Evolutionary conservation across 2,797 vertebrate species (phyloP).

Genomic region (Pangasius mekongensis): DNA sequence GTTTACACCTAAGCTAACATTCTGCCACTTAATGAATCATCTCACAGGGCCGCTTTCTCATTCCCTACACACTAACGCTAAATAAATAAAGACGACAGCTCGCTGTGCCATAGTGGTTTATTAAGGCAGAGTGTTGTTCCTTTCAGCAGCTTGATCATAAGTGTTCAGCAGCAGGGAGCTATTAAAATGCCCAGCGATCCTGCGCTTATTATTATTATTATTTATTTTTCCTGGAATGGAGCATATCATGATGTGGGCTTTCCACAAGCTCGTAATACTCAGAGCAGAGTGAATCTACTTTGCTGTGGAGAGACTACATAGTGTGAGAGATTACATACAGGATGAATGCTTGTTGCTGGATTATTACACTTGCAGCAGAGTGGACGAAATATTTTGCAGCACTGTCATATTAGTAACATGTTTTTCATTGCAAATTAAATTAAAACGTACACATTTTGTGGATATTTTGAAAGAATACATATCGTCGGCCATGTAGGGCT

Average conservation of each 20-base stretch:
- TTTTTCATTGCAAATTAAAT: not conserved
- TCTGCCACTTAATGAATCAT: slow-evolving; percentile 18
- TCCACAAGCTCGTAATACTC: not conserved
- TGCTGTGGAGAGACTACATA: not conserved
- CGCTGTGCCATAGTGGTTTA: not conserved
- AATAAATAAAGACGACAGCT: slow-evolving; percentile 31
- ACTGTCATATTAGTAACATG: not conserved
- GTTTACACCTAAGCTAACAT: not conserved
- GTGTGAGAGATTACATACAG: not conserved
- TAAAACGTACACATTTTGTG: not conserved
- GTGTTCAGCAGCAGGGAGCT: slow-evolving; percentile 36
- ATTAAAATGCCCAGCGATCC: slow-evolving; percentile 19
- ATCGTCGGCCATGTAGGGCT: no score
- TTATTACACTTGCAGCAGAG: not conserved
- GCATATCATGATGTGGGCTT: not conserved
- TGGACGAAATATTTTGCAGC: not conserved
- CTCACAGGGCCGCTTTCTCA: not conserved
- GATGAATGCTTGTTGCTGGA: not conserved
- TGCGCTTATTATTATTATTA: not conserved
- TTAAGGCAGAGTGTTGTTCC: slow-evolving; percentile 5
- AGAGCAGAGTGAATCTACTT: not conserved
- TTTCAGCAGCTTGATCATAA: slow-evolving; percentile 17
- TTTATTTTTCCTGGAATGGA: not conserved
- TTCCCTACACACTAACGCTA: not conserved
- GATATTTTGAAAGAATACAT: not conserved